Base-by-base conservation (phyloP, 2,888 invertebrate genomes). In the Lasioglossum figueresi region DNA sequence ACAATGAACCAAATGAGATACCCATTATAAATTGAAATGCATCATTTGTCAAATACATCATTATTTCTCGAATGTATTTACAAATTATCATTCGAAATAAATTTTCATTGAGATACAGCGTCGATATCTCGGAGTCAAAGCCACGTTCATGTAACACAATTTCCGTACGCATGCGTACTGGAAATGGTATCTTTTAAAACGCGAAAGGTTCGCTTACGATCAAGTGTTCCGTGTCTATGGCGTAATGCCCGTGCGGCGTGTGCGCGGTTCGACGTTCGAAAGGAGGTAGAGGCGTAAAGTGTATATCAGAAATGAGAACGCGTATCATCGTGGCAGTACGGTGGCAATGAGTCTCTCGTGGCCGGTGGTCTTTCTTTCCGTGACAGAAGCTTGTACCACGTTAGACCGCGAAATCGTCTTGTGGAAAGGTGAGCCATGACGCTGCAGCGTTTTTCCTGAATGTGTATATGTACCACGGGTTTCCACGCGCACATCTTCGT, bases 161-260 rank as follows among this genome's bases (percentile, higher is more conserved):
- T 63, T 63, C 31, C 27, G 16, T 31, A 63, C 63, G 63, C 63
- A 63, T 63, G 63, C 63, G 63, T 63, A 63, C 1, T 19, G 31
- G 19, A 31, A 31, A 63, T 31, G 8, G 2, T 0, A 16, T 31
- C 63, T 19, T 63, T 6, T 19, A 31, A 63, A 63, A 63, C 63
- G 63, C 8, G 2, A 63, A 19, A 63, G 31, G 19, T 8, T 31
- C 31, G 63, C 63, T 19, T 8, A 16, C 1, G 19, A 63, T 63
- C 63, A 6, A 63, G 19, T 31, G 5, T 2, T 31, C 63, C 63
- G 63, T 31, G 63, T 88, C 86, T 80, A 82, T 86, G 83, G 85
- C 83, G 86, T 85, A 87, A 91, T 91, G 88, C 80, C 84, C 66
- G 82, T 88, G 84, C 84, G 84, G 92, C 91, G 91, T 89, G 91